Base-by-base conservation (phyloP, 2,888 invertebrate species). In the Platycheirus rosarum region DNA sequence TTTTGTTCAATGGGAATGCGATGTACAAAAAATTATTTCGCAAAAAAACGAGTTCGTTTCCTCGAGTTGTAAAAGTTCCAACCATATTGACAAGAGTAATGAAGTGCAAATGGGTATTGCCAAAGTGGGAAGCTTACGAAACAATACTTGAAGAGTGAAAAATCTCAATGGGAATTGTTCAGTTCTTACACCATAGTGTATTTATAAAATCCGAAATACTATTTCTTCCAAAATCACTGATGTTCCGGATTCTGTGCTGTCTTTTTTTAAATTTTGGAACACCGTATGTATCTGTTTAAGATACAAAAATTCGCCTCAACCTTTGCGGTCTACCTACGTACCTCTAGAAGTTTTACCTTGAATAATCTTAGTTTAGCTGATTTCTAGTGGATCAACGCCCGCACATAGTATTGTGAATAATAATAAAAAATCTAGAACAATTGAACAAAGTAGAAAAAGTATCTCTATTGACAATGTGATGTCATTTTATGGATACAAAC, bases 1-100 rank as follows among this genome's bases (percentile, higher is more conserved):
- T 68, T 40, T 46, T 63, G 35, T 40, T 48, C 46, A 13, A 44
- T 70, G 18, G 51, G 73, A 74, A 70, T 70, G 42, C 65, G 70
- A 75, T 80, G 79, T 75, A 80, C 63, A 65, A 23, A 60, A 69
- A 60, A 75, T 73, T 66, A 49, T 53, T 73, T 73, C 68, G 55
- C 68, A 55, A 73, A 73, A 63, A 63, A 63, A 57, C 71, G 55
- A 29, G 65, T 71, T 78, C 44, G 66, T 60, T 78, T 78, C 78
- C 78, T 62, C 44, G 11, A 48, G 42, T 9, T 40, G 32, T n/a
- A 18, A 51, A 26, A 60, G 49, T 66, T 16, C 8, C 18, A 9
- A 44, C 20, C 68, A 46, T 51, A 13, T 37, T 63, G 20, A 18
- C 9, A 6, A 20, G 13, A 23, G 14, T 40, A 23, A 48, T 16